Evolutionary conservation across 2,797 vertebrate species (phyloP).

Genomic region (Paguma larvata): DNA sequence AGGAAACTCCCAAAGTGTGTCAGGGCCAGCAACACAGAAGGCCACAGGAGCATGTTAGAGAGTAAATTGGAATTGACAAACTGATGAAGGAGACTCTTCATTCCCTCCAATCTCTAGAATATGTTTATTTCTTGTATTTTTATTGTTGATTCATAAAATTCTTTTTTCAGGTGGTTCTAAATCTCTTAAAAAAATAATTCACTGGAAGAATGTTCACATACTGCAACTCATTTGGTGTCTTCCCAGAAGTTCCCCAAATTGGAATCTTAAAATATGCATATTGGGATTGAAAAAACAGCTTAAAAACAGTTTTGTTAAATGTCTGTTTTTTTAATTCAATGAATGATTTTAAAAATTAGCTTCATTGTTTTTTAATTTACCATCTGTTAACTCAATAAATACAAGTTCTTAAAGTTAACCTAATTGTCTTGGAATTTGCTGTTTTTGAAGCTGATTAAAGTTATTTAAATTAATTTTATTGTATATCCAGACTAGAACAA

Average conservation of each 20-base stretch:
- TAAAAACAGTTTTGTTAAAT: conserved; percentile 81
- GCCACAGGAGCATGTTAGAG: background rate
- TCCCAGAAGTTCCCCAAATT: conserved; percentile 78
- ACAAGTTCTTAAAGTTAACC: conserved; percentile 84
- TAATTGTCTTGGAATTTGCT: conserved; percentile 85
- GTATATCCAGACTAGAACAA: conserved; percentile 78
- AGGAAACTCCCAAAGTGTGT: background rate
- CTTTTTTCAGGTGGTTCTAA: conserved; percentile 64
- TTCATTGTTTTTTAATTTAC: conserved; percentile 87
- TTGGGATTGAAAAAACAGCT: conserved; percentile 76
- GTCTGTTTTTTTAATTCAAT: conserved; percentile 82
- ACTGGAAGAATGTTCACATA: conserved; percentile 64
- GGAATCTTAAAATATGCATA: conserved; percentile 81
- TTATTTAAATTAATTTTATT: conserved; percentile 83
- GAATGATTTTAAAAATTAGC: conserved; percentile 85
- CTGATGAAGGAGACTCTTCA: background rate
- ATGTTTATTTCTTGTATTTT: conserved; percentile 41
- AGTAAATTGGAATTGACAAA: background rate
- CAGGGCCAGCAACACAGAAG: background rate
- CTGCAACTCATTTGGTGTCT: conserved; percentile 62
- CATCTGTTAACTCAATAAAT: conserved; percentile 86
- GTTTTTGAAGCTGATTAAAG: conserved; percentile 83
- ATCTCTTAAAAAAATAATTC: conserved; percentile 62
- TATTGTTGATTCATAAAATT: conserved; percentile 54
- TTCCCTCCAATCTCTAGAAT: background rate